Base-by-base conservation (phyloP, 2,888 invertebrate species). In the Synergus laeviventris region DNA sequence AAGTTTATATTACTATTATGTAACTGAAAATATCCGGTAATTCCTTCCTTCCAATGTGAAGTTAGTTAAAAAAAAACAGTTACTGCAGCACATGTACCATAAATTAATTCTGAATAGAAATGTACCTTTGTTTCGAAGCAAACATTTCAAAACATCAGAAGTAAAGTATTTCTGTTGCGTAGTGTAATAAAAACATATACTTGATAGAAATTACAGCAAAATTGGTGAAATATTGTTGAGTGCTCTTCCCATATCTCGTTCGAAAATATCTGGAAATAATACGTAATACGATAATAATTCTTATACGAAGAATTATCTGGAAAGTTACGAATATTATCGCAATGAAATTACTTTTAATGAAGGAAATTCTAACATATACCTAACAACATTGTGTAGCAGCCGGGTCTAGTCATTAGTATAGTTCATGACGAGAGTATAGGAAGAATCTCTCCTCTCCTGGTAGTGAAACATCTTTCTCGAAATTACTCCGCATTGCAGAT, bases 401-500 rank as follows among this genome's bases (percentile, higher is more conserved):
- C 49, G 70, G 70, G 70, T 70, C 49, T 70, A 31, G 70, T 49
- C 36, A 70, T 70, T 70, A 70, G 49, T 70, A 54, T 54, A 70
- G 31, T 31, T 45, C 49, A 70, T 70, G 24, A 59, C 21, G 21
- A 36, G 70, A 54, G 45, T 36, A 70, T 70, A 70, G 70, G 49
- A n/a, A 36, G 36, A 70, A 70, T 59, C 24, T 59, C 59, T 21
- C 70, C 45, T 66, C 21, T 24, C 45, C 49, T 31, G 36, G 49
- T 70, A 70, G 70, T 36, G 49, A 70, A 70, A 36, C 49, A 70
- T 70, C 70, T 70, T 70, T 70, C 70, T 70, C 49, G 70, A 49
- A 70, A 70, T 70, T 54, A 70, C 70, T 36, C 70, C 36, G 70
- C 70, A 70, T 70, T 70, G 70, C 70, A 70, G 70, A 70, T 54